Evolutionary conservation across 2,113 vertebrate species (phyloP).

Genomic region (Callithrix jacchus): DNA sequence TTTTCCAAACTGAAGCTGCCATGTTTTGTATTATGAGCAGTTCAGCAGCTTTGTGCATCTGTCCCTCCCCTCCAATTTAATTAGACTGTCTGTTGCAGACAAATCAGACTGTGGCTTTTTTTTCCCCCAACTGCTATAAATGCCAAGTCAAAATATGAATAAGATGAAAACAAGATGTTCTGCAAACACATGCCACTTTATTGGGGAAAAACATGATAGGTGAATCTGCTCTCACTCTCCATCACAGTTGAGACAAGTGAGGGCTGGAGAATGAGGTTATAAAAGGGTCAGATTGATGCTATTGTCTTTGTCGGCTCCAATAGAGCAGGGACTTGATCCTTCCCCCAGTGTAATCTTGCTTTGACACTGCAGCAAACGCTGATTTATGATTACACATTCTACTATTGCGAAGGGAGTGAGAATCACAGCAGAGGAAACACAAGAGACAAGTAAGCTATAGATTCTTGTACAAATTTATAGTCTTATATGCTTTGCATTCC

Average conservation of each 20-base stretch:
- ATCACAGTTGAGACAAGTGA: neutral
- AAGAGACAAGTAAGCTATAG: neutral
- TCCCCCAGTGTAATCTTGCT: constrained; percentile 43
- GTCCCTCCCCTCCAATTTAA: constrained; percentile 77
- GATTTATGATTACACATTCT: constrained; percentile 67
- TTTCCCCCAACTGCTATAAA: constrained; percentile 69
- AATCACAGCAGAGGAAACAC: constrained; percentile 15
- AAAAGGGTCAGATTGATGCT: constrained; percentile 59
- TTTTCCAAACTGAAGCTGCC: constrained; percentile 72
- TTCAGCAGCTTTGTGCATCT: constrained; percentile 70
- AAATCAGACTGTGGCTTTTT: constrained; percentile 71
- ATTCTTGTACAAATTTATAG: neutral
- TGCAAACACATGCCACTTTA: constrained; percentile 75
- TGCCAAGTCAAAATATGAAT: constrained; percentile 80
- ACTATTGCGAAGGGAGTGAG: constrained; percentile 5
- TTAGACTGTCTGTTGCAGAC: constrained; percentile 79
- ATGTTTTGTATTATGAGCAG: constrained; percentile 75
- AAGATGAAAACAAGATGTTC: constrained; percentile 80
- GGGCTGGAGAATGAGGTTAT: constrained; percentile 7
- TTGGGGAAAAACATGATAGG: constrained; percentile 50
- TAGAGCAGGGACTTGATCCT: constrained; percentile 40
- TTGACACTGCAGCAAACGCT: constrained; percentile 46
- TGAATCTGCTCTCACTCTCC: neutral
- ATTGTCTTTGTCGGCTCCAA: constrained; percentile 26
- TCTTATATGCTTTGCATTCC: neutral